These are phyloP conservation scores for Uloborus diversus DNA, from an alignment of 1,140 invertebrate species.

Conservation along the genomic window DNA sequence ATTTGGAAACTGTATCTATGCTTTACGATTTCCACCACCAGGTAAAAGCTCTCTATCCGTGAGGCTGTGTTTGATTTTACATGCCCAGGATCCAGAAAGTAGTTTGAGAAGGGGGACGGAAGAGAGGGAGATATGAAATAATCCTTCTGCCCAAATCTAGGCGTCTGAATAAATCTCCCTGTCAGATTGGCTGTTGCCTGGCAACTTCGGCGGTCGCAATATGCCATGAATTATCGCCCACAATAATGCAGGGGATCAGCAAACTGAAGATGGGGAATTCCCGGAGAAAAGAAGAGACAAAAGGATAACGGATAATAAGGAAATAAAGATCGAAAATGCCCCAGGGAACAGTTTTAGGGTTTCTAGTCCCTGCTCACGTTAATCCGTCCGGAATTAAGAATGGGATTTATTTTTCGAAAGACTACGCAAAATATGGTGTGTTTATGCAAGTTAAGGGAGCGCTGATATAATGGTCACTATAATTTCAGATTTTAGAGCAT, in stretches of 20 bases:
- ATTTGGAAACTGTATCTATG: too few species aligned
- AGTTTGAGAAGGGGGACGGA: constrained; percentile 39
- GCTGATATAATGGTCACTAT: background rate
- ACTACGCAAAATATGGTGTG: background rate
- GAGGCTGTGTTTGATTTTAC: background rate
- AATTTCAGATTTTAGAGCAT: background rate
- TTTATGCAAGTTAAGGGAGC: background rate
- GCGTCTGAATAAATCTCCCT: constrained; percentile 55
- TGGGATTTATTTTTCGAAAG: constrained; percentile 14
- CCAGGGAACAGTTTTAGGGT: constrained; percentile 1
- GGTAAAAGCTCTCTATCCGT: too few species aligned
- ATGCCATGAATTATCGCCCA: constrained; percentile 54
- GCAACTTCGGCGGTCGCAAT: constrained; percentile 48
- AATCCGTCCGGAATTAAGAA: constrained; percentile 41
- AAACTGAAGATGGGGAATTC: constrained; percentile 51
- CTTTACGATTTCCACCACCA: too few species aligned
- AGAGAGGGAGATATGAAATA: constrained; percentile 31
- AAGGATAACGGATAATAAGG: constrained; percentile 45
- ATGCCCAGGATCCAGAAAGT: background rate
- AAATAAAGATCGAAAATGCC: constrained; percentile 44
- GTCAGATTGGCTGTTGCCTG: constrained; percentile 49
- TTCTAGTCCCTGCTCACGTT: constrained; percentile 13
- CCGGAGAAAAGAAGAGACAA: constrained; percentile 41
- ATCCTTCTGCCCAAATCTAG: constrained; percentile 33
- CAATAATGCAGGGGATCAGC: constrained; percentile 54